These are phyloP conservation scores for Erpornis zantholeuca DNA, from an alignment of 2,113 vertebrate species.

Conservation along the genomic window DNA sequence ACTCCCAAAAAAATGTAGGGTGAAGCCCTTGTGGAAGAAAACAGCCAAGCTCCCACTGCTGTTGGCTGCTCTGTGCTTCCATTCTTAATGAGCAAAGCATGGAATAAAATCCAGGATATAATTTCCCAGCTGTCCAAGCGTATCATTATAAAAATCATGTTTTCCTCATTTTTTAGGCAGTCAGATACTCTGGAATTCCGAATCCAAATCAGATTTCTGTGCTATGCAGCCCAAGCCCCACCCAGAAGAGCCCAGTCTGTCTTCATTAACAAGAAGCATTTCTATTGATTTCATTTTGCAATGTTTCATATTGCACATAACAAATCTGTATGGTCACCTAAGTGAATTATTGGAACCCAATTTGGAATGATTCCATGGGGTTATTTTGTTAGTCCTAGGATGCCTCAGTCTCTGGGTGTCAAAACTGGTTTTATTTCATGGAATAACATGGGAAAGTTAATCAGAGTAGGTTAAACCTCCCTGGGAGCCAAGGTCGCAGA, in stretches of 20 bases:
- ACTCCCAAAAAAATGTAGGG: not conserved
- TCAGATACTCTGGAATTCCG: constrained; percentile 69
- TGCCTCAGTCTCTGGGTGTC: constrained; percentile 89
- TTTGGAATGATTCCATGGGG: constrained; percentile 86
- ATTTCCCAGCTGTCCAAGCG: constrained; percentile 75
- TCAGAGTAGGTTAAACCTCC: constrained; percentile 78
- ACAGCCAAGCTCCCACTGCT: not conserved
- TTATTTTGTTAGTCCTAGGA: constrained; percentile 87
- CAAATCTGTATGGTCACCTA: constrained; percentile 89
- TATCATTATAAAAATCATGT: constrained; percentile 69
- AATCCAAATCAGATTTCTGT: constrained; percentile 82
- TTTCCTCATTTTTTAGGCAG: constrained; percentile 72
- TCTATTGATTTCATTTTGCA: constrained; percentile 90
- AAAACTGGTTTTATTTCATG: constrained; percentile 91
- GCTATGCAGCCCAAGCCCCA: constrained; percentile 78
- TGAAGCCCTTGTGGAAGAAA: constrained; percentile 10
- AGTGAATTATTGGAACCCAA: constrained; percentile 87
- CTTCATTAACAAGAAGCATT: constrained; percentile 95
- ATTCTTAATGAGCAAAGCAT: constrained; percentile 53
- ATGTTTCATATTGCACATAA: constrained; percentile 90
- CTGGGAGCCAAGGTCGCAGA: constrained; percentile 72
- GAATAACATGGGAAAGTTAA: constrained; percentile 87
- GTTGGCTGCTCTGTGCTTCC: not conserved
- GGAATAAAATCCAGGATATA: constrained; percentile 65
- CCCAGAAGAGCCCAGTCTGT: constrained; percentile 84